phyloP scores from a whole-genome alignment of 2,113 vertebrate genomes.

The Tragelaphus strepsiceros region DNA sequence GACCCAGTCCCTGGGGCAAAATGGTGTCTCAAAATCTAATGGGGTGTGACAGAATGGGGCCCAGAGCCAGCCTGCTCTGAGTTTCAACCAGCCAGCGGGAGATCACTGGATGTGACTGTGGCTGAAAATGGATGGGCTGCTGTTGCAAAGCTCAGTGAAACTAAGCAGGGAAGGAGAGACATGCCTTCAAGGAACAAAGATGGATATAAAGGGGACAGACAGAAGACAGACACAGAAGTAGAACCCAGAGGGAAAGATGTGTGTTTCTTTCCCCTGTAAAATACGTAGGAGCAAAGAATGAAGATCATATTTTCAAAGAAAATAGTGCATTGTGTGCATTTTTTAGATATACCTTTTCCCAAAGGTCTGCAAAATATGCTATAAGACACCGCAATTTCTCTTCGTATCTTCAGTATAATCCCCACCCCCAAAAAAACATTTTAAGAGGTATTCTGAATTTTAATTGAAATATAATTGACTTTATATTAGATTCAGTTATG shows the following conservation, averaged over 20 bases:
- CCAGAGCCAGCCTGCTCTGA: not conserved
- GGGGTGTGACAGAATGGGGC: conserved; percentile 41
- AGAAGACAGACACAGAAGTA: not conserved
- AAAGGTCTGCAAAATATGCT: not conserved
- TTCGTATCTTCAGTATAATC: not conserved
- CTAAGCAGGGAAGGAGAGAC: not conserved
- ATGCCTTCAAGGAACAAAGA: not conserved
- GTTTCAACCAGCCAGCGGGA: not conserved
- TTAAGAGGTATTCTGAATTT: not conserved
- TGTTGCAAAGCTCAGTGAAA: not conserved
- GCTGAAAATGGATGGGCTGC: not conserved
- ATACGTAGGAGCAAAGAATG: not conserved
- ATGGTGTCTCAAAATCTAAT: conserved; percentile 37
- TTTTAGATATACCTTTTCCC: not conserved
- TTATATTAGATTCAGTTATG: not conserved
- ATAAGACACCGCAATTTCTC: not conserved
- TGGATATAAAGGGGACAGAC: not conserved
- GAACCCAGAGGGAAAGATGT: not conserved
- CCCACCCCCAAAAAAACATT: not conserved
- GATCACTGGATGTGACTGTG: not conserved
- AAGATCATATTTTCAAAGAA: not conserved
- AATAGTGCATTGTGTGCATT: not conserved
- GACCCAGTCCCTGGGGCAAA: not conserved
- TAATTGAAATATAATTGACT: not conserved
- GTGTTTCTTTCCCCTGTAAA: not conserved